A percentile compares a stretch with the other conserved stretches of the same genome.
Conservation (phyloP, 2,797 vertebrate species). For the Masticophis lateralis region DNA sequence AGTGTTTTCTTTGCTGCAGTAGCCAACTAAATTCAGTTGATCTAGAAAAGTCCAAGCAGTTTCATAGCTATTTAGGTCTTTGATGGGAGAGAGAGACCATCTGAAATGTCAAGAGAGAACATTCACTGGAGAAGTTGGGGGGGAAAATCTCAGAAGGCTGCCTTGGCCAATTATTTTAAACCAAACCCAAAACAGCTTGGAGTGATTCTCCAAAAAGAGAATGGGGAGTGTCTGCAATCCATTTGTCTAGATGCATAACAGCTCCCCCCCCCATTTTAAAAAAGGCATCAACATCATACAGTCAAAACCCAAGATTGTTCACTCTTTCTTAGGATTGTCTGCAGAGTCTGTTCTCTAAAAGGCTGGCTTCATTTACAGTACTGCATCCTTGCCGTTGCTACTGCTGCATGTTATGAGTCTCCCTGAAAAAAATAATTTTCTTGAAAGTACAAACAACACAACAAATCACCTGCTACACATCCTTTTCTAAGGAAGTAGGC, state of each 20-base stretch:
- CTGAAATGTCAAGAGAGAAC: not conserved
- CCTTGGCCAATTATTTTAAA: not conserved
- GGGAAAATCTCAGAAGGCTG: not conserved
- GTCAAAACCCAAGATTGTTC: not conserved
- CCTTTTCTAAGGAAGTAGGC: too few species aligned
- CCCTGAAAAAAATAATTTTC: not conserved
- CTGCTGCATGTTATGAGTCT: not conserved
- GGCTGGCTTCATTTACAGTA: not conserved
- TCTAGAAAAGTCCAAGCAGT: not conserved
- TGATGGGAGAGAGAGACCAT: not conserved
- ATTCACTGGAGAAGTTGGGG: not conserved
- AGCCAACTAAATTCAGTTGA: not conserved
- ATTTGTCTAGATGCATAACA: not conserved
- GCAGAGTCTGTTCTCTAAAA: not conserved
- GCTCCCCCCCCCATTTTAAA: not conserved
- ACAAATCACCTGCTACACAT: not conserved
- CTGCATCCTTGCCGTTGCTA: not conserved
- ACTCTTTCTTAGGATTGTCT: not conserved
- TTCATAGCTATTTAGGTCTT: not conserved
- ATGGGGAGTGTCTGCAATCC: not conserved
- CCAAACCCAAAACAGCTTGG: not conserved
- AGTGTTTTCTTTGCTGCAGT: not conserved
- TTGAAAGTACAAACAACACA: not conserved
- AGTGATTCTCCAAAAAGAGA: not conserved
- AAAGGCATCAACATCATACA: not conserved